phyloP scores from a whole-genome alignment of 2,113 vertebrate genomes.

The Alethe diademata region DNA sequence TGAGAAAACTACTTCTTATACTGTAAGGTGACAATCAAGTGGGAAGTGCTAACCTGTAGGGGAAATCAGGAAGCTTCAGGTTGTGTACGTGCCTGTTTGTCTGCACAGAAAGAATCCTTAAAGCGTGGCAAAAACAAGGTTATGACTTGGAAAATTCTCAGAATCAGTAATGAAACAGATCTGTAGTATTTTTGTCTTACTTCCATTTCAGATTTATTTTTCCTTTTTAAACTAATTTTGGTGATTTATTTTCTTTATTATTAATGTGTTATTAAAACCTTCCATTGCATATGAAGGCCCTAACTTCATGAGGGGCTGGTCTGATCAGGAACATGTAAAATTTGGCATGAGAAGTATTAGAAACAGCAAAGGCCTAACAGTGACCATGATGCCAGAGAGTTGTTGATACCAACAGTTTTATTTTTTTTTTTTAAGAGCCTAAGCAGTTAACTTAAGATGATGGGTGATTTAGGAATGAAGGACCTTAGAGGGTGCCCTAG shows the following conservation, averaged over 20 bases:
- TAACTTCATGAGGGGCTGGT: background rate
- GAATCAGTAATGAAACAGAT: background rate
- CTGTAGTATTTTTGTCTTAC: background rate
- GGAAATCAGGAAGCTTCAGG: background rate
- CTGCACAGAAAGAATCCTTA: background rate
- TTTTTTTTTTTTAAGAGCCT: background rate
- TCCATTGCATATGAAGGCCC: background rate
- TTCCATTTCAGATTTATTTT: background rate
- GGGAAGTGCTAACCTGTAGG: background rate
- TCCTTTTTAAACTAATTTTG: background rate
- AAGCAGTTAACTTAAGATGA: background rate
- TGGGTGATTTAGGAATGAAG: background rate
- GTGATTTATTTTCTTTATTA: background rate
- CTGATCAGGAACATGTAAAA: background rate
- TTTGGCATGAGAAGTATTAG: background rate
- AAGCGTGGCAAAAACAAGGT: background rate
- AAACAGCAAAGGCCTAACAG: background rate
- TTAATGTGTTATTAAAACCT: background rate
- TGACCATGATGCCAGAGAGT: background rate
- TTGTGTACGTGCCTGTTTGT: background rate
- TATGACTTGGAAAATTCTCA: background rate
- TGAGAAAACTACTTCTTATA: background rate
- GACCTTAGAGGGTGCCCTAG: background rate
- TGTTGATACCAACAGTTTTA: background rate
- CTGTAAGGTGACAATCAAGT: background rate